Base-by-base conservation (phyloP, 2,797 vertebrate species). In the Mormyrops boulengeri region DNA sequence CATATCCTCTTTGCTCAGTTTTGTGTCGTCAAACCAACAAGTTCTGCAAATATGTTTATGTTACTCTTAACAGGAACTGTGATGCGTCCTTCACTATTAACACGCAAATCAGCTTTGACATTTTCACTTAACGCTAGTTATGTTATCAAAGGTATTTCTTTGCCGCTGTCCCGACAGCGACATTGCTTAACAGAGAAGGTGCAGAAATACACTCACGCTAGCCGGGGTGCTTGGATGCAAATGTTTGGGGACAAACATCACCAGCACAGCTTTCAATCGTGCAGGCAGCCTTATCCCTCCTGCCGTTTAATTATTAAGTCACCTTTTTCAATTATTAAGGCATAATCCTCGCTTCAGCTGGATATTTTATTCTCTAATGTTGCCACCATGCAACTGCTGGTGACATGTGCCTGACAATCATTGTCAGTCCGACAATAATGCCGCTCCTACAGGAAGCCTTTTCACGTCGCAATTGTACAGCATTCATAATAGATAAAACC, bases 291-390 rank as follows among this genome's bases (percentile, higher is more conserved):
- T 26, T n/a, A 85, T 26, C 38, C 47, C 49, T 26, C n/a, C 50
- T 53, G 49, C 85, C 14, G 50, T 30, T 86, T 52, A 86, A 86
- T 86, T 86, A 86, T 86, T 86, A 86, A 86, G 14, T 30, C n/a
- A 53, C 49, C 47, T 53, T 85, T 53, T 53, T 86, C 85, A 86
- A 86, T 86, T 26, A 52, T 86, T 86, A 53, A 86, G 50, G 85
- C 26, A 7, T 14, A 11, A 17, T 38, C 2, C 26, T 86, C 12
- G 30, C 26, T 34, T 12, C 4, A 5, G 49, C 26, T 86, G 52
- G 50, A 86, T 55, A 86, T 6, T 86, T 86, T 55, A 86, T 55
- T 86, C 85, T 86, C 22, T 4, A 26, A 4, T 6, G 50, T 17
- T 53, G 22, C 85, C 85, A 0, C 12, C n/a, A 12, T 34, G 26